phyloP scores from a whole-genome alignment of 2,113 vertebrate genomes.

The Corvus moneduloides region DNA sequence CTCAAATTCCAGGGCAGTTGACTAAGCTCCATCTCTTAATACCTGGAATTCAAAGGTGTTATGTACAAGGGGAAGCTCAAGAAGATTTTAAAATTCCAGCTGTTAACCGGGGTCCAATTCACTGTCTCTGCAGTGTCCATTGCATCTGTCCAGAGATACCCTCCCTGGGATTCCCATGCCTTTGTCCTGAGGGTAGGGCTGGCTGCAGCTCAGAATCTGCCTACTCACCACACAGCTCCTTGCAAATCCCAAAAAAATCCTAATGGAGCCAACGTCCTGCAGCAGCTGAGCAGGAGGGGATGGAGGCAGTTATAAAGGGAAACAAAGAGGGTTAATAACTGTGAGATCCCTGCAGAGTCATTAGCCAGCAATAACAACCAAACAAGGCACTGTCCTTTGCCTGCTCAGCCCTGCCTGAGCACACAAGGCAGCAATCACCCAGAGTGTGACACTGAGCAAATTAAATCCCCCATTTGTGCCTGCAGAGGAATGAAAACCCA shows the following conservation, averaged over 20 bases:
- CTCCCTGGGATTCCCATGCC: too few relatives aligned
- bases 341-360: not conserved
- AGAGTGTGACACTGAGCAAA: not conserved
- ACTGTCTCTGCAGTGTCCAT: not conserved
- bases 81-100: not conserved
- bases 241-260: not conserved
- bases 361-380: not conserved
- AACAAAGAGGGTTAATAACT: not conserved
- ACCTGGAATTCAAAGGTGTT: not conserved
- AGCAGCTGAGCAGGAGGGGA: not conserved
- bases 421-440: not conserved
- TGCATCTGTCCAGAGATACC: too few relatives aligned
- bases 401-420: not conserved
- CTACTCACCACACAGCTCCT: not conserved
- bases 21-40: not conserved
- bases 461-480: not conserved
- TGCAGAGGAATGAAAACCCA: not conserved
- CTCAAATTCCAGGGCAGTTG: not conserved
- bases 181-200: not conserved
- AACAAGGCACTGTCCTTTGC: not conserved
- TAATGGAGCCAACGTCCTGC: not conserved
- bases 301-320: not conserved
- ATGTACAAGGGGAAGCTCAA: not conserved
- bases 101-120: not conserved
- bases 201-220: not conserved